phyloP scores from a whole-genome alignment of 2,113 vertebrate genomes.

The Dunckerocampus dactyliophorus region DNA sequence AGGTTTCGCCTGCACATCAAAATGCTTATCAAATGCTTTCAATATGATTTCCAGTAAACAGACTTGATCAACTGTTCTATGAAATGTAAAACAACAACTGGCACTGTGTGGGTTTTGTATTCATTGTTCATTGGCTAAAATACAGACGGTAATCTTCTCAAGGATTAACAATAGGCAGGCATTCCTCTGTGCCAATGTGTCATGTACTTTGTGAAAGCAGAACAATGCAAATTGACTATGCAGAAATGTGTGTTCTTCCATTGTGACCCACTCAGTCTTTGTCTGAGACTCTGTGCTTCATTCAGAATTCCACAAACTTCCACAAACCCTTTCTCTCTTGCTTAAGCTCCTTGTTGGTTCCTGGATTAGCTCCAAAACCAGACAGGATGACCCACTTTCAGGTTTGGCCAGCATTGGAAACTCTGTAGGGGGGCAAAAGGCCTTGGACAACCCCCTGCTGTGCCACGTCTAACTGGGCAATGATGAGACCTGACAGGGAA shows the following conservation, averaged over 20 bases:
- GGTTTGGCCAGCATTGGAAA: slow-evolving; percentile 24
- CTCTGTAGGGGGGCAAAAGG: slow-evolving; percentile 39
- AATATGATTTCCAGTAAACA: background rate
- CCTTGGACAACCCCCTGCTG: slow-evolving; percentile 48
- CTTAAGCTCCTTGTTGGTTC: slow-evolving; percentile 8
- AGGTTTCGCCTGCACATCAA: no score
- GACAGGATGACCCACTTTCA: slow-evolving; percentile 63
- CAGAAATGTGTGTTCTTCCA: background rate
- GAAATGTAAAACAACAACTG: background rate
- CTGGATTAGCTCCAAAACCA: slow-evolving; percentile 39
- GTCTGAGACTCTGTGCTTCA: slow-evolving; percentile 17
- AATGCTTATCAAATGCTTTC: background rate
- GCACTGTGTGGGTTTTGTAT: background rate
- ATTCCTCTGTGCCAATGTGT: slow-evolving; percentile 3
- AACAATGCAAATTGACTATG: background rate
- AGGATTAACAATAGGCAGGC: background rate
- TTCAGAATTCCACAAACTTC: slow-evolving; percentile 12
- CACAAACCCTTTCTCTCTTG: slow-evolving; percentile 1
- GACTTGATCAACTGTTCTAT: background rate
- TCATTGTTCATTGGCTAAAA: background rate
- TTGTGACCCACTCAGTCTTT: slow-evolving; percentile 30
- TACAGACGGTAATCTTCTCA: background rate
- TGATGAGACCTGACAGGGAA: slow-evolving; percentile 69
- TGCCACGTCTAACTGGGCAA: slow-evolving; percentile 26
- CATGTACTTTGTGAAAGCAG: slow-evolving; percentile 1